Conservation (phyloP, 2,888 invertebrate species). For the Pammene aurita region DNA sequence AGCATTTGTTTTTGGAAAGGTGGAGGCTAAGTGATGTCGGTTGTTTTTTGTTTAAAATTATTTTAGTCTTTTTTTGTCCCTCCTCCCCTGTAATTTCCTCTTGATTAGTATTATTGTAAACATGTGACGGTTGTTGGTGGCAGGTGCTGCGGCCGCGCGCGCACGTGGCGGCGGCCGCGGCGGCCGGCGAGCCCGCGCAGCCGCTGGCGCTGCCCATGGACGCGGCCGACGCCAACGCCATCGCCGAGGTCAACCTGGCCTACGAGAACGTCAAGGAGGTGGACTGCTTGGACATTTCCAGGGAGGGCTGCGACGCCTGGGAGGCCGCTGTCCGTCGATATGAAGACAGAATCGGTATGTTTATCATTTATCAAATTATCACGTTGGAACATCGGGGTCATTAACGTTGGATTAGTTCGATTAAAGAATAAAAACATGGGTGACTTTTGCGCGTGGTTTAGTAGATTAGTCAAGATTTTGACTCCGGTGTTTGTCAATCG, state of each 20-base stretch:
- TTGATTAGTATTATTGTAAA: too few relatives aligned
- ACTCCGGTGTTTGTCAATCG: too few relatives aligned
- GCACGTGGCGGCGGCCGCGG: constrained; percentile 66
- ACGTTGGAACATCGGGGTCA: too few relatives aligned
- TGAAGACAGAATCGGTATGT: constrained; percentile 95
- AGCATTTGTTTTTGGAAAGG: too few relatives aligned
- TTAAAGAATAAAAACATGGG: too few relatives aligned
- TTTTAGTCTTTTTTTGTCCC: too few relatives aligned
- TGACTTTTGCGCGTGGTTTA: too few relatives aligned
- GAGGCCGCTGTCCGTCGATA: constrained; percentile 98
- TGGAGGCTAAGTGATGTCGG: too few relatives aligned
- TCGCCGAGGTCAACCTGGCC: constrained; percentile 94
- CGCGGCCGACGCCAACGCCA: constrained; percentile 98
- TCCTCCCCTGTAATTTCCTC: too few relatives aligned
- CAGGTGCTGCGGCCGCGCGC: constrained; percentile 78
- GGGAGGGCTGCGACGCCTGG: constrained; percentile 98
- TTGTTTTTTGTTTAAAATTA: too few relatives aligned
- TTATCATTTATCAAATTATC: not conserved
- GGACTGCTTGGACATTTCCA: constrained; percentile 97
- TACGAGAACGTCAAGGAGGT: constrained; percentile 99
- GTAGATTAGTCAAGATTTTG: too few relatives aligned
- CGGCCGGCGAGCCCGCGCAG: constrained; percentile 82
- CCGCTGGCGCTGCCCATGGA: constrained; percentile 90
- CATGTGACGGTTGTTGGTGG: not conserved
- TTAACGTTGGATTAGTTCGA: too few relatives aligned